Evolutionary conservation across 2,888 invertebrate genomes (phyloP).

Genomic region (Drosophila subsilvestris): DNA sequence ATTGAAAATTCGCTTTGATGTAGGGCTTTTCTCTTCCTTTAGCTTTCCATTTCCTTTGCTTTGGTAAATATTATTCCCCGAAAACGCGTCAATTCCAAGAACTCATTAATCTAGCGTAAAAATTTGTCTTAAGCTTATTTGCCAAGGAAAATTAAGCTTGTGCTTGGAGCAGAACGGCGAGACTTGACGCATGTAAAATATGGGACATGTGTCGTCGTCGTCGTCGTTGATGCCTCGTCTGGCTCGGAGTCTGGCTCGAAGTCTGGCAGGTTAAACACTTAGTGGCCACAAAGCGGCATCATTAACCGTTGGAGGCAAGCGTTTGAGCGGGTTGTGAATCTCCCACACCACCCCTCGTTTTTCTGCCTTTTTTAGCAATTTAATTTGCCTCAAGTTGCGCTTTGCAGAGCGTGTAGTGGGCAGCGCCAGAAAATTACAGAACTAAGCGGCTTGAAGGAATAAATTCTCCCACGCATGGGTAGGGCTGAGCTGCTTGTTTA

Average conservation of each 20-base stretch:
- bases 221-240: slow-evolving; percentile 13
- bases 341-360: not conserved
- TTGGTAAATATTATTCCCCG: slow-evolving; percentile 37
- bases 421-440: slow-evolving; percentile 54
- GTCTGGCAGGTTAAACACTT: slow-evolving; percentile 70
- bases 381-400: slow-evolving; percentile 67
- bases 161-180: slow-evolving; percentile 45
- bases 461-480: slow-evolving; percentile 54
- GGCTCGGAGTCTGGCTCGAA: slow-evolving; percentile 18
- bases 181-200: slow-evolving; percentile 60
- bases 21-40: not conserved
- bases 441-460: slow-evolving; percentile 56
- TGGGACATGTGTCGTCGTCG: slow-evolving; percentile 41
- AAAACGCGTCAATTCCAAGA: slow-evolving; percentile 40
- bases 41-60: slow-evolving; percentile 22
- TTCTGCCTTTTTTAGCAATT: slow-evolving; percentile 62
- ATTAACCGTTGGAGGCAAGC: slow-evolving; percentile 57
- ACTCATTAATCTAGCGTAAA: slow-evolving; percentile 65
- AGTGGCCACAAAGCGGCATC: slow-evolving; percentile 77
- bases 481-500: slow-evolving; percentile 50
- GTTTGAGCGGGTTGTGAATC: slow-evolving; percentile 3
- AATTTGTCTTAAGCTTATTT: slow-evolving; percentile 65
- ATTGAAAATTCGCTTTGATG: not conserved
- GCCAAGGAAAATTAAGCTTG: slow-evolving; percentile 56
- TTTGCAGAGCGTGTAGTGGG: slow-evolving; percentile 43